Conservation (phyloP, 64 coral and sea anemone species). For the Pocillopora verrucosa region DNA sequence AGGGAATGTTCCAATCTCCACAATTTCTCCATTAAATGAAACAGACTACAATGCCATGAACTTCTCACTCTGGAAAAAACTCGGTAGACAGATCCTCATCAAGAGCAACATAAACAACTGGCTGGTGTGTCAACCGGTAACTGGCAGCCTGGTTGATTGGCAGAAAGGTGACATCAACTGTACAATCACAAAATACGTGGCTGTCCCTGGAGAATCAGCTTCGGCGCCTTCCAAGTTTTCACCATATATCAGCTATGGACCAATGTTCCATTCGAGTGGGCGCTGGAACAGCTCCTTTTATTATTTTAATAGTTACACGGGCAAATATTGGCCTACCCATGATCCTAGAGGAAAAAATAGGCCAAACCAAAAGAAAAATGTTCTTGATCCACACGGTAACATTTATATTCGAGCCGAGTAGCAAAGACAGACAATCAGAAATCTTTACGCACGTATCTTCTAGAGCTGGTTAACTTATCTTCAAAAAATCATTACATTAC, state of each 20-base stretch:
- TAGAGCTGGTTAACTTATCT: no score
- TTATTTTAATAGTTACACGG: constrained; percentile 1
- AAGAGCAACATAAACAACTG: constrained; percentile 30
- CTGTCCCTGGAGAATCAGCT: neutral
- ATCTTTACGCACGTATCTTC: no score
- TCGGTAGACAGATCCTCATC: constrained; percentile 47
- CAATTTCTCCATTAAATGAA: neutral
- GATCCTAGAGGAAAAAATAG: neutral
- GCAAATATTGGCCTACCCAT: neutral
- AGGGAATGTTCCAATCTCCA: neutral
- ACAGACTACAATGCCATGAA: constrained; percentile 40
- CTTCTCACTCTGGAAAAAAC: constrained; percentile 35
- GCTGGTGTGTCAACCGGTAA: neutral
- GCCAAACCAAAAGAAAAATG: neutral
- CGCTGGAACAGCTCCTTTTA: neutral
- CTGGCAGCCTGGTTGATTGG: constrained; percentile 3
- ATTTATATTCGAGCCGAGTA: neutral
- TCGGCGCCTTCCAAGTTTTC: neutral
- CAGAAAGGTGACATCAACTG: neutral
- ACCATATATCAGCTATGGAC: neutral
- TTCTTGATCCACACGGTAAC: neutral
- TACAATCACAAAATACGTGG: neutral
- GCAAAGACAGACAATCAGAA: no score
- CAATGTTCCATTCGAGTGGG: neutral
- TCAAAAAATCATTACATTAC: no score